phyloP scores from a whole-genome alignment of 2,113 vertebrate species.

The Chamaea fasciata region DNA sequence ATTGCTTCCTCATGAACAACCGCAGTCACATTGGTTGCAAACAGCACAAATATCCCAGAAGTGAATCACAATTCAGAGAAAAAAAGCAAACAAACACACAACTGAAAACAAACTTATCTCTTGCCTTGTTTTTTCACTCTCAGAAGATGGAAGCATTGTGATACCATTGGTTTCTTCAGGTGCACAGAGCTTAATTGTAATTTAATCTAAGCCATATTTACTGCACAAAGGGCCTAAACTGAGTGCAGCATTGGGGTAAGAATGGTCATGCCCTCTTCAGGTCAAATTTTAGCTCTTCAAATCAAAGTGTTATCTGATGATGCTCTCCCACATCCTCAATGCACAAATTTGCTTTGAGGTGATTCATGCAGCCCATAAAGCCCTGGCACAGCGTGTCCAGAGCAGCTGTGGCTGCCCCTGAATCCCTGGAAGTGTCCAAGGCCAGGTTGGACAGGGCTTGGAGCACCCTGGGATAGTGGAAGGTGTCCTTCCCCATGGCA shows the following conservation, averaged over 20 bases:
- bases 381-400: not conserved
- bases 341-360: not conserved
- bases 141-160: not conserved
- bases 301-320: not conserved
- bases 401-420: not conserved
- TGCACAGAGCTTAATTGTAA: not conserved
- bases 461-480: rapidly evolving
- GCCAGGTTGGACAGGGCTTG: rapidly evolving
- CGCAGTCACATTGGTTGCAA: not conserved
- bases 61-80: not conserved
- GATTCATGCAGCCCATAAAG: not conserved
- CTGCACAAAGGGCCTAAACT: not conserved
- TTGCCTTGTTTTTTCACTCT: not conserved
- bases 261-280: not conserved
- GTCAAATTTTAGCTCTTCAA: not conserved
- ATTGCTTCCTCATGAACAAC: conserved; percentile 24
- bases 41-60: not conserved
- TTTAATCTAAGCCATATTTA: not conserved
- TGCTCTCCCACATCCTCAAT: not conserved
- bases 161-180: not conserved
- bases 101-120: not conserved
- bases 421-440: not conserved
- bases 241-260: not conserved
- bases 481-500: not conserved
- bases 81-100: not conserved